Conservation (phyloP, 1,140 invertebrate genomes). For the Caenorhabditis brenneri region DNA sequence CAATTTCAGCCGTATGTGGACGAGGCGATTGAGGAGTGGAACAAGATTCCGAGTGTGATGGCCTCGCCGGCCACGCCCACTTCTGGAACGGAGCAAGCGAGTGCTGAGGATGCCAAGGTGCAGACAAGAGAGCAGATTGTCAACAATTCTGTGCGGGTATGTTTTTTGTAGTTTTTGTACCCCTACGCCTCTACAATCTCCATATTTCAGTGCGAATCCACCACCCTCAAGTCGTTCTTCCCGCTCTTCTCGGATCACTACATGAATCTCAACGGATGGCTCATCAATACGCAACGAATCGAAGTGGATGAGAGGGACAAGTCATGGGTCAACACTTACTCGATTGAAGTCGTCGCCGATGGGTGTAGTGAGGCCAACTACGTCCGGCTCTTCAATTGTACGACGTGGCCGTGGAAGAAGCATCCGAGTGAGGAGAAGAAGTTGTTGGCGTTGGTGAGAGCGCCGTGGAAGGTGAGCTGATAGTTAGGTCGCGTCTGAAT, state of each 20-base stretch:
- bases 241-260: not conserved
- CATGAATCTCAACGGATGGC: constrained; percentile 4
- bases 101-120: not conserved
- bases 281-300: not conserved
- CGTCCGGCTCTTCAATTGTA: not conserved
- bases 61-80: not conserved
- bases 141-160: too few relatives aligned
- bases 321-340: not conserved
- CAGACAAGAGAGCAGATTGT: too few relatives aligned
- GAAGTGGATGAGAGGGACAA: not conserved
- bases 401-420: not conserved
- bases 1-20: not conserved
- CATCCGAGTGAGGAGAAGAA: not conserved
- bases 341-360: not conserved
- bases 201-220: not conserved
- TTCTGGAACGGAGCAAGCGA: not conserved
- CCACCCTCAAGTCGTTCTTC: not conserved
- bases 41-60: not conserved
- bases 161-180: too few relatives aligned
- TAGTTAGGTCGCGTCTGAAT: too few relatives aligned
- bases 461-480: not conserved
- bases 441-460: not conserved
- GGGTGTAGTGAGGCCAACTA: not conserved
- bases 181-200: too few relatives aligned
- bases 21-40: not conserved